A percentile compares a stretch with the other conserved stretches of the same genome.
phyloP scores from a whole-genome alignment of 2,797 vertebrate genomes.

The Syngnathus acus region DNA sequence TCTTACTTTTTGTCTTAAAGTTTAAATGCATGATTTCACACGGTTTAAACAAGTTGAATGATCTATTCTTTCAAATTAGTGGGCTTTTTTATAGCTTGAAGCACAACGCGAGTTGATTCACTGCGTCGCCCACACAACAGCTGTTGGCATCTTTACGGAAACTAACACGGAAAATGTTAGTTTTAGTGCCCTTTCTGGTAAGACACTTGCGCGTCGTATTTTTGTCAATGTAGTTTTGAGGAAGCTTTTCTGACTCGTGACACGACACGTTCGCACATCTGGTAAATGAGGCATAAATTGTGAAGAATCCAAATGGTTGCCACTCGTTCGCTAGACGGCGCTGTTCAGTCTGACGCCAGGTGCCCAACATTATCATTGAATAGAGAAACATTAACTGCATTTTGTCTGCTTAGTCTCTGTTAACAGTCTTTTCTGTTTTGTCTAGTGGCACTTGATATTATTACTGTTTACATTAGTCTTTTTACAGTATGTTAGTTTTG shows the following conservation, averaged over 20 bases:
- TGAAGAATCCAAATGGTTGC: neutral
- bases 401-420: neutral
- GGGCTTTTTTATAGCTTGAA: neutral
- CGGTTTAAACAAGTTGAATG: neutral
- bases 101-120: neutral
- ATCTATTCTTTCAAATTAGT: neutral
- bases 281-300: neutral
- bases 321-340: neutral
- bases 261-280: constrained; percentile 19
- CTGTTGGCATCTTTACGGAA: neutral
- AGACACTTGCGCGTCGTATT: too few relatives aligned
- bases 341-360: neutral
- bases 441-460: neutral
- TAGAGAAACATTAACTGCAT: neutral
- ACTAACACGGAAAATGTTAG: neutral
- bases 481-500: too few relatives aligned
- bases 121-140: constrained; percentile 2
- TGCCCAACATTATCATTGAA: neutral
- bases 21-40: too few relatives aligned
- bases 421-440: neutral
- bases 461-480: neutral
- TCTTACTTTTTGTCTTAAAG: neutral
- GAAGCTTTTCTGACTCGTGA: constrained; percentile 30
- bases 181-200: neutral
- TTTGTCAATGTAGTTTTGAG: neutral